Evolutionary conservation across 2,888 invertebrate species (phyloP).

Genomic region (Erebia palarica): DNA sequence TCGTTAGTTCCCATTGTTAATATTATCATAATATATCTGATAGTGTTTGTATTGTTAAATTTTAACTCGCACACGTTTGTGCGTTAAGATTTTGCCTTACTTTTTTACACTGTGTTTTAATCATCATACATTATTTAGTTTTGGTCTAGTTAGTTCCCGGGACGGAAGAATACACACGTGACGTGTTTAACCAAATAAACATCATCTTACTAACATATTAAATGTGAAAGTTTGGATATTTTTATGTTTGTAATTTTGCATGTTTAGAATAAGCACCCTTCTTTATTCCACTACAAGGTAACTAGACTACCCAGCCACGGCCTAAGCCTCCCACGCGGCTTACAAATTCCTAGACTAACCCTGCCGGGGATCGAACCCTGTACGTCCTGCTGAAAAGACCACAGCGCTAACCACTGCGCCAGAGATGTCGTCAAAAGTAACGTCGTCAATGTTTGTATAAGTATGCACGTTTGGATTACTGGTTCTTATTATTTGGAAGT

Average conservation of each 20-base stretch:
- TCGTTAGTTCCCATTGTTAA: conserved; percentile 33
- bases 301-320: too few relatives aligned
- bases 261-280: too few relatives aligned
- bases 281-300: too few relatives aligned
- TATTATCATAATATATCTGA: conserved; percentile 29
- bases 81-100: conserved; percentile 5
- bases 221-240: not conserved
- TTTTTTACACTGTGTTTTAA: conserved; percentile 7
- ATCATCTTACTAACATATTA: not conserved
- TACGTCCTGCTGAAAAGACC: too few relatives aligned
- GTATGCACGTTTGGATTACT: too few relatives aligned
- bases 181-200: not conserved
- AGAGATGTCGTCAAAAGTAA: too few relatives aligned
- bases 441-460: too few relatives aligned
- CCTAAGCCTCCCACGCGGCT: too few relatives aligned
- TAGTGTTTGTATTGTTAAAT: conserved; percentile 20
- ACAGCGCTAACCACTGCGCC: too few relatives aligned
- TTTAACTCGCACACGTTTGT: conserved; percentile 15
- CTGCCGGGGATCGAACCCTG: too few relatives aligned
- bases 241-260: not conserved
- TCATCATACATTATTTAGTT: not conserved
- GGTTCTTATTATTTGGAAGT: too few relatives aligned
- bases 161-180: not conserved
- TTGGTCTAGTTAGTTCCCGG: not conserved
- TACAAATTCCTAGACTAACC: too few relatives aligned